Percentiles rank a stretch among this genome's conserved stretches.
phyloP scores from a whole-genome alignment of 2,797 vertebrate genomes.

The Schizothorax lantsangensis region DNA sequence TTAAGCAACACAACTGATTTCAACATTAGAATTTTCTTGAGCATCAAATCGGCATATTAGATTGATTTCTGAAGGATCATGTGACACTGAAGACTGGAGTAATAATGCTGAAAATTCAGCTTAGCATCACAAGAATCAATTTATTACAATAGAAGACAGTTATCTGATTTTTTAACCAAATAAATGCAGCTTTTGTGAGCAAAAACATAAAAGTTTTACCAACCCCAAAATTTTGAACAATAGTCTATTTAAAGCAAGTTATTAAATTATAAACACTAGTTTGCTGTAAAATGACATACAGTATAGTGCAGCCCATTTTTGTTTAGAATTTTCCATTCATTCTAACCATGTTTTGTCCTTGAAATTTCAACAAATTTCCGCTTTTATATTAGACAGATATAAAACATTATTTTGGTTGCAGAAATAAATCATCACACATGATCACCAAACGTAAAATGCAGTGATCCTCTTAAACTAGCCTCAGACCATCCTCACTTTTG shows the following conservation, averaged over 20 bases:
- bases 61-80: background rate
- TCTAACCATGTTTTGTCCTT: background rate
- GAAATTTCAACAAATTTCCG: background rate
- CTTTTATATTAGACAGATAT: background rate
- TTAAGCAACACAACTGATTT: background rate
- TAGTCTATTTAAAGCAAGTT: background rate
- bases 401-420: background rate
- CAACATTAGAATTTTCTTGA: background rate
- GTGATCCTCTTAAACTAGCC: background rate
- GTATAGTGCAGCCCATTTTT: background rate
- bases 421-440: background rate
- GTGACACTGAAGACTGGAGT: background rate
- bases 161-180: background rate
- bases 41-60: background rate
- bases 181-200: background rate
- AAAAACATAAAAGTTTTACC: background rate
- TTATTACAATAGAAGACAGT: background rate
- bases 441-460: background rate
- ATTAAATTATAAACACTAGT: background rate
- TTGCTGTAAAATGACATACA: background rate
- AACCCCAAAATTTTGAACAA: background rate
- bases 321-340: background rate
- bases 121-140: background rate
- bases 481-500: background rate
- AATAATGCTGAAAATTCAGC: background rate